Evolutionary conservation across 2,888 invertebrate species (phyloP).

Genomic region (Lasioglossum lativentre): DNA sequence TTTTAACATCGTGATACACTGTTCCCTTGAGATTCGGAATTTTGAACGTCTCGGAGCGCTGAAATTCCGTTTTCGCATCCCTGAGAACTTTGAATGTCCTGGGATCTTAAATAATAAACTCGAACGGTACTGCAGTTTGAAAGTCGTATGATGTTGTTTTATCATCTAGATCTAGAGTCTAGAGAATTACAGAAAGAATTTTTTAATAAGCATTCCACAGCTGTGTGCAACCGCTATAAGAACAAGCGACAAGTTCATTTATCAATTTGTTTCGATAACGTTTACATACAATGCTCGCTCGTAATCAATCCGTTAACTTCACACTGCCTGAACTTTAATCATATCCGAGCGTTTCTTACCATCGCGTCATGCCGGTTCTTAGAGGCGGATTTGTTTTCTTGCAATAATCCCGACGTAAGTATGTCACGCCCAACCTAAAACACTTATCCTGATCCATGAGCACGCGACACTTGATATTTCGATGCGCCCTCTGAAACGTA

Average conservation of each 20-base stretch:
- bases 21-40: neutral
- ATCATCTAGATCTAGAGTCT: no score
- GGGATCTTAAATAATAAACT: neutral
- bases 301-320: neutral
- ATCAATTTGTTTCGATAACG: conserved; percentile 5
- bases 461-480: no score
- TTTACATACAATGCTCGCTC: neutral
- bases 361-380: neutral
- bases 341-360: neutral
- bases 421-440: neutral
- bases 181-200: neutral
- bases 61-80: neutral
- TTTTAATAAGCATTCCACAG: neutral
- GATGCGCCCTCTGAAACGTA: no score
- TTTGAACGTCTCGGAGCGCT: neutral
- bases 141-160: neutral
- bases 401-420: neutral
- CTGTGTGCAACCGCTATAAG: neutral
- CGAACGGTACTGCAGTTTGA: neutral
- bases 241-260: neutral
- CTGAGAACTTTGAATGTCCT: neutral
- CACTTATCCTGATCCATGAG: neutral
- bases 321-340: neutral
- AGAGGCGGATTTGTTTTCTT: neutral
- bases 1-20: neutral